Conservation (phyloP, 2,888 invertebrate genomes). For the Lycophotia porphyrea region DNA sequence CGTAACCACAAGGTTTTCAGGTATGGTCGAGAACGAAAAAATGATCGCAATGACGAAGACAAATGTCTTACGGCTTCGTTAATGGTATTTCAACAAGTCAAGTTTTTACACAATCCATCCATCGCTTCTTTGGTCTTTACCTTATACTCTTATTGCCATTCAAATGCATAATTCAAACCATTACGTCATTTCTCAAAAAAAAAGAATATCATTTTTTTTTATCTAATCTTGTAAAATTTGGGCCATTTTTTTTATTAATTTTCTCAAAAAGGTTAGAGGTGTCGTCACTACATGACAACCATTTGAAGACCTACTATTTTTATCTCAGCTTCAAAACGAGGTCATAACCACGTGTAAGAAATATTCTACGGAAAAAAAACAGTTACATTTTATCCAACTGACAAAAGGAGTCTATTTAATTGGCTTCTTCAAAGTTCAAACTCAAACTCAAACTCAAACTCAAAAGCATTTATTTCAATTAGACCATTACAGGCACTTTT, state of each 20-base stretch:
- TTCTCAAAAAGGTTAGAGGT: slow-evolving; percentile 18
- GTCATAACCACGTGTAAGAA: slow-evolving; percentile 32
- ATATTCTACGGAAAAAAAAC: background rate
- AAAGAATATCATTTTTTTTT: background rate
- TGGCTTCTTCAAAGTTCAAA: background rate
- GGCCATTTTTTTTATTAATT: slow-evolving; percentile 7
- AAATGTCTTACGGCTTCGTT: no score
- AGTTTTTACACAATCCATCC: no score
- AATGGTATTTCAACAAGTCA: background rate
- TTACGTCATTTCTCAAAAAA: background rate
- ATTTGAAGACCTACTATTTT: slow-evolving; percentile 32
- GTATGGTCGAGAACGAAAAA: no score
- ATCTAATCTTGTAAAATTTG: background rate
- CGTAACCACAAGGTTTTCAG: no score
- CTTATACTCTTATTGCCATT: background rate
- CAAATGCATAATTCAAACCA: background rate
- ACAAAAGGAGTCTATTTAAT: background rate
- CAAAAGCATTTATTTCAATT: no score
- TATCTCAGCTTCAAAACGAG: slow-evolving; percentile 33
- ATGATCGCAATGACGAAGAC: no score
- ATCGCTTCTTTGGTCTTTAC: background rate
- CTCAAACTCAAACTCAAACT: no score
- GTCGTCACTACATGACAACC: background rate
- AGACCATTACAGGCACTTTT: no score
- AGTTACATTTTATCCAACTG: background rate